A percentile compares a stretch with the other conserved stretches of the same genome.
Conservation (phyloP, 2,797 vertebrate genomes). For the Pseudocheirus occidentalis region DNA sequence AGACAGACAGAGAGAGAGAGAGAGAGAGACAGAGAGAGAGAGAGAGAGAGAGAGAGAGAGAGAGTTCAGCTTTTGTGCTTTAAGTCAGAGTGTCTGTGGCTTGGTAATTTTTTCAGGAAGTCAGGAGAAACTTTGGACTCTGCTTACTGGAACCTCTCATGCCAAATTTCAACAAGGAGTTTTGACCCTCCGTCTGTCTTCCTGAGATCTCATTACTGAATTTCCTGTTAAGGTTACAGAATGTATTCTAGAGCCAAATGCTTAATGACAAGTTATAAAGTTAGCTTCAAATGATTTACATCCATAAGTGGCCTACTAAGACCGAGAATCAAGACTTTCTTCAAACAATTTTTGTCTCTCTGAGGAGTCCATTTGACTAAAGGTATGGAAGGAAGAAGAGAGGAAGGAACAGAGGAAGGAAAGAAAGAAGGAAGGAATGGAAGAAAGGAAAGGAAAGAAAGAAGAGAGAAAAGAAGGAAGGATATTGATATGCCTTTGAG, state of each 20-base stretch:
- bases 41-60: too few species aligned
- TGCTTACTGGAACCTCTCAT: neutral
- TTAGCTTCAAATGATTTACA: neutral
- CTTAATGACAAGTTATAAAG: neutral
- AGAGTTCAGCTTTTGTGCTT: neutral
- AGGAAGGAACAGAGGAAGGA: too few species aligned
- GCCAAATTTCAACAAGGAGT: neutral
- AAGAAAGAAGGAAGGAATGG: too few species aligned
- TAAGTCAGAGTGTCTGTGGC: neutral
- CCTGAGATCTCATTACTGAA: neutral
- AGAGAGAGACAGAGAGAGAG: too few species aligned
- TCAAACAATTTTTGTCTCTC: neutral
- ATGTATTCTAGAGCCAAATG: neutral
- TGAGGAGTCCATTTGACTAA: neutral
- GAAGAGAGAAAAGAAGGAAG: too few species aligned
- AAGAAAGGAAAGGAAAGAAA: neutral
- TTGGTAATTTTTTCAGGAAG: neutral
- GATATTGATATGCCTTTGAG: too few species aligned
- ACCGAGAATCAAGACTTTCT: neutral
- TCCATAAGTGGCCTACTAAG: neutral
- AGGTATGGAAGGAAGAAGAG: neutral
- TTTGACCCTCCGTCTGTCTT: neutral
- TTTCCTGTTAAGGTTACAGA: neutral
- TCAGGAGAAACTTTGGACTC: neutral
- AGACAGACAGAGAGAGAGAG: too few species aligned